A percentile compares a stretch with the other conserved stretches of the same genome.
Evolutionary conservation across 2,888 invertebrate genomes (phyloP).

Genomic region (Flabesymbios commensalis): DNA sequence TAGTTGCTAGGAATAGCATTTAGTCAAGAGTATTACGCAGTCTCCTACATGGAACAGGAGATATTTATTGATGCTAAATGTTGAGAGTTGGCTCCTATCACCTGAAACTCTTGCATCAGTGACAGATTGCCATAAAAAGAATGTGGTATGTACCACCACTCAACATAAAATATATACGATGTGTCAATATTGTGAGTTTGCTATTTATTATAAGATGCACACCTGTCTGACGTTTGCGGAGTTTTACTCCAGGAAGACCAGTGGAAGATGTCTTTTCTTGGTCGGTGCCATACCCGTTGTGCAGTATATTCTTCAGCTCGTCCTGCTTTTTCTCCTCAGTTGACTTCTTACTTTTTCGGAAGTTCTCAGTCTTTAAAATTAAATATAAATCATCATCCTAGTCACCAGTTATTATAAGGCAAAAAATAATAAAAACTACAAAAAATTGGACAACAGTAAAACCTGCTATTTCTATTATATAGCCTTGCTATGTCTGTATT

Average conservation of each 20-base stretch:
- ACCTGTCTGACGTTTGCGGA: slow-evolving; percentile 29
- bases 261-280: slow-evolving; percentile 26
- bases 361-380: slow-evolving; percentile 72
- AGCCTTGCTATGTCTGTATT: neutral
- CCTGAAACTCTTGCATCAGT: too few species aligned
- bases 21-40: too few species aligned
- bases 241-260: slow-evolving; percentile 31
- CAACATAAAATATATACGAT: too few species aligned
- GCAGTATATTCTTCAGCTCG: slow-evolving; percentile 73
- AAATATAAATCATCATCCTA: neutral
- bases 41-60: too few species aligned
- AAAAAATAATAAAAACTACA: neutral
- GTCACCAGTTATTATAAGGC: neutral
- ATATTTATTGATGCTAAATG: too few species aligned
- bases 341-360: slow-evolving; percentile 64
- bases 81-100: too few species aligned
- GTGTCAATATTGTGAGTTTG: too few species aligned
- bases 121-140: too few species aligned
- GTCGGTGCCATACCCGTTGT: slow-evolving; percentile 64
- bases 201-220: too few species aligned
- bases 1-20: too few species aligned
- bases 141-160: too few species aligned
- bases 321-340: slow-evolving; percentile 77
- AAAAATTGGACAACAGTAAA: neutral
- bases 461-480: neutral